Evolutionary conservation across 2,888 invertebrate genomes (phyloP), one percentile per base, ranked within the genome.

Genomic region (Brachylomia viminalis): DNA sequence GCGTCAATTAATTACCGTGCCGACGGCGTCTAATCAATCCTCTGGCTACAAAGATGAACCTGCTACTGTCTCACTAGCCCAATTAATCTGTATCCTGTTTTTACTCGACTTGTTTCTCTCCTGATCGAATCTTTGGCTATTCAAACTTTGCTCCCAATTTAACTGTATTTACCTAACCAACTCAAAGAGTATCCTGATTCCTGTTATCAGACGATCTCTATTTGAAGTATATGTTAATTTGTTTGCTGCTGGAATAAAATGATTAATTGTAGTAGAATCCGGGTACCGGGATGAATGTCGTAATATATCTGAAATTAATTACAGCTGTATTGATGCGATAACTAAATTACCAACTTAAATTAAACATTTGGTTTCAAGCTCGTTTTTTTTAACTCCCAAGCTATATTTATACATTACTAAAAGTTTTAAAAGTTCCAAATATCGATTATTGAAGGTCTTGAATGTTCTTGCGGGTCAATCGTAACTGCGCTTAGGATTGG

Each of bases 1-100:
- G 90, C 88, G 90, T 90, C 90, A 92, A 92, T 93, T 93, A 92
- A 93, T 94, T 93, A 91, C 85, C 84, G 83, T 85, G 86, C 84
- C 82, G 81, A 80, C 90, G 88, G 86, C 89, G 89, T 89, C 90
- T 90, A 92, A 92, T 93, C 92, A 93, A 92, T 92, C 91, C 89
- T 87, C 72, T 72, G 77, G 84, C 88, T 87, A 88, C 89, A 89
- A 88, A 89, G 88, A 88, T 90, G 86, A 88, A 88, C 88, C 80
- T 80, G 83, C 86, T 87, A 85, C 87, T 84, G 87, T 86, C 87
- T 85, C 84, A 87, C 84, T 84, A 81, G 75, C 83, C 86, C 81
- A 86, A 89, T 90, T 89, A 85, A 85, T 88, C 87, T 84, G 86
- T 86, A 83, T 83, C 85, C 83, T 86, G 88, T 90, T 90, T 88